These are phyloP conservation scores for Heliconius aoede DNA, from an alignment of 2,888 invertebrate genomes.

Conservation along the genomic window DNA sequence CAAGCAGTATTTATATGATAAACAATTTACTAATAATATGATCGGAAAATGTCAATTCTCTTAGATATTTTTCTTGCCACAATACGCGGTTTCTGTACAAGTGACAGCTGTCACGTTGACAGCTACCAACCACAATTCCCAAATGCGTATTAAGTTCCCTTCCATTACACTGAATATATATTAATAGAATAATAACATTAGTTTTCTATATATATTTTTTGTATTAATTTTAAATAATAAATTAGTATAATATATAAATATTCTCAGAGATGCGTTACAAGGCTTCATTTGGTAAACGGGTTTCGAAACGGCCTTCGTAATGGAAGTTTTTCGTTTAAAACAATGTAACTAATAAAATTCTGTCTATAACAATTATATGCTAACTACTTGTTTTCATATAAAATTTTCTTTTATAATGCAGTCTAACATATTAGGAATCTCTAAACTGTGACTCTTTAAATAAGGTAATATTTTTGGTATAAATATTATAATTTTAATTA, in stretches of 20 bases:
- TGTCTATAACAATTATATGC: slow-evolving; percentile 1
- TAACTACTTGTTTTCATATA: slow-evolving; percentile 17
- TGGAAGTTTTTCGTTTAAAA: slow-evolving; percentile 11
- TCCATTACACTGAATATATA: slow-evolving; percentile 18
- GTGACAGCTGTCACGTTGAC: slow-evolving; percentile 40
- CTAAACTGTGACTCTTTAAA: not conserved
- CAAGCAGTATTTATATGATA: not conserved
- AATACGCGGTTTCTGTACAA: slow-evolving; percentile 31
- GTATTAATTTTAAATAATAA: slow-evolving; percentile 9
- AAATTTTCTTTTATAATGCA: slow-evolving; percentile 16
- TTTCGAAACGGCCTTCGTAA: slow-evolving; percentile 35
- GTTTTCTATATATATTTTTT: not conserved
- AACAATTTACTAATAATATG: not conserved
- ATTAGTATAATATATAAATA: not conserved
- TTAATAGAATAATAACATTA: not conserved
- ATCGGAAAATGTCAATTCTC: slow-evolving; percentile 11
- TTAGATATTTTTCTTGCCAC: slow-evolving; percentile 15
- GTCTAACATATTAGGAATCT: slow-evolving; percentile 12
- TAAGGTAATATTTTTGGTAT: slow-evolving; percentile 18
- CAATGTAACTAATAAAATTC: slow-evolving; percentile 10
- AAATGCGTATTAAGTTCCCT: not conserved
- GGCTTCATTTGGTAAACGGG: slow-evolving; percentile 33
- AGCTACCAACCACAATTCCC: slow-evolving; percentile 29
- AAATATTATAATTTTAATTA: slow-evolving; percentile 4
- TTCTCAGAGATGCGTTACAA: not conserved